These are phyloP conservation scores for Rhinoptilus africanus DNA, from an alignment of 2,113 vertebrate genomes.

Conservation along the genomic window DNA sequence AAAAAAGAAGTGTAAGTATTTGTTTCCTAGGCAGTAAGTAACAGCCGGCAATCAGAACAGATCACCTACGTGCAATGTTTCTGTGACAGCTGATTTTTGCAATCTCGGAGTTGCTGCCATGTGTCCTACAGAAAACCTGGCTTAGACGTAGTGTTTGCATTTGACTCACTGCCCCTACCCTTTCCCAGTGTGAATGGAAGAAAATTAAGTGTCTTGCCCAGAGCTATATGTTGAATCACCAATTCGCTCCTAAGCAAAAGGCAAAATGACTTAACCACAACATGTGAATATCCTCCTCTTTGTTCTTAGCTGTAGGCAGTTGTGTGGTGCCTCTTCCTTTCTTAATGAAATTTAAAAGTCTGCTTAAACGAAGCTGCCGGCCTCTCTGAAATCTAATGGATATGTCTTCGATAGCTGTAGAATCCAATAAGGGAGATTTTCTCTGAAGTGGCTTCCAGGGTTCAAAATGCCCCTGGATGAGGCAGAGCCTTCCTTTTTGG, in stretches of 20 bases:
- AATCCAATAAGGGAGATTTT: background rate
- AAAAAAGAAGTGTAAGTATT: constrained; percentile 75
- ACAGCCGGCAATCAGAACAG: background rate
- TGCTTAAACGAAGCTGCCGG: background rate
- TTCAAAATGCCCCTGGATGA: background rate
- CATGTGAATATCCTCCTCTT: background rate
- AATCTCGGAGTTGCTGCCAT: background rate
- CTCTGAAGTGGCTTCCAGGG: background rate
- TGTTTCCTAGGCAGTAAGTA: background rate
- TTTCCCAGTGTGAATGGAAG: background rate
- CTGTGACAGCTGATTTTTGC: background rate
- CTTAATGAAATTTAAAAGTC: background rate
- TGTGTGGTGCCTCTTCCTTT: background rate
- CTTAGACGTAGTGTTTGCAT: background rate
- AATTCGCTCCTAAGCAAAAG: background rate
- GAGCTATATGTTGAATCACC: constrained; percentile 8
- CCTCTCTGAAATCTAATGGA: background rate
- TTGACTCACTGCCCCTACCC: background rate
- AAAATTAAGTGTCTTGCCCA: constrained; percentile 34
- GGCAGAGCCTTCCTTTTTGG: background rate
- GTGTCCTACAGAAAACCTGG: background rate
- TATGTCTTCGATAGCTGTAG: background rate
- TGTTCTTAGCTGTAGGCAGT: constrained; percentile 48
- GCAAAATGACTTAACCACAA: background rate
- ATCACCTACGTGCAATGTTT: background rate